A percentile compares a stretch with the other conserved stretches of the same genome.
phyloP scores from a whole-genome alignment of 2,797 vertebrate genomes.

The Emydoidea blandingii region DNA sequence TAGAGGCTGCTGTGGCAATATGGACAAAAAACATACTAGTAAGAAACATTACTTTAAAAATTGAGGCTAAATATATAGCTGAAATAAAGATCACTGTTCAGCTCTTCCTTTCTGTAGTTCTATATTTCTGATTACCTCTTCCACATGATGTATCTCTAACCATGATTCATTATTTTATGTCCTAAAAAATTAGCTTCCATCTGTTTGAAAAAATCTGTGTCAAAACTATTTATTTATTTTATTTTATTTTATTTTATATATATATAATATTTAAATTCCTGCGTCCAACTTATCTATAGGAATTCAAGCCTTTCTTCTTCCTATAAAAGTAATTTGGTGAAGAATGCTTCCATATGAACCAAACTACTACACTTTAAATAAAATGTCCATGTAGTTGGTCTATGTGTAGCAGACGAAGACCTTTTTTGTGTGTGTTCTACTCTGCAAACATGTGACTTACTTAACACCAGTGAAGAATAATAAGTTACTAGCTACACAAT shows the following conservation, averaged over 20 bases:
- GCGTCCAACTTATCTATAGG: neutral
- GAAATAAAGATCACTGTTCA: neutral
- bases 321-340: neutral
- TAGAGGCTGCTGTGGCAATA: neutral
- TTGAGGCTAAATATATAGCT: neutral
- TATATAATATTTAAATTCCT: neutral
- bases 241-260: too few species aligned
- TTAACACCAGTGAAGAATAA: neutral
- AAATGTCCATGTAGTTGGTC: neutral
- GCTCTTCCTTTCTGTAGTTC: neutral
- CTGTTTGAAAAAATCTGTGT: neutral
- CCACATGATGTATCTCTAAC: neutral
- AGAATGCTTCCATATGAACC: neutral
- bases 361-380: neutral
- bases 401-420: neutral
- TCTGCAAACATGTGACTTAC: neutral
- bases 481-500: neutral
- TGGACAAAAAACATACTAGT: neutral
- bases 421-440: neutral
- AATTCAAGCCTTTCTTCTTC: neutral
- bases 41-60: neutral
- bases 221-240: too few species aligned
- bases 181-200: conserved; percentile 23
- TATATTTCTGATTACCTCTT: neutral
- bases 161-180: conserved; percentile 53